Evolutionary conservation across 2,113 vertebrate species (phyloP), one percentile per base, ranked within the genome.

Genomic region (Scolopax mira): DNA sequence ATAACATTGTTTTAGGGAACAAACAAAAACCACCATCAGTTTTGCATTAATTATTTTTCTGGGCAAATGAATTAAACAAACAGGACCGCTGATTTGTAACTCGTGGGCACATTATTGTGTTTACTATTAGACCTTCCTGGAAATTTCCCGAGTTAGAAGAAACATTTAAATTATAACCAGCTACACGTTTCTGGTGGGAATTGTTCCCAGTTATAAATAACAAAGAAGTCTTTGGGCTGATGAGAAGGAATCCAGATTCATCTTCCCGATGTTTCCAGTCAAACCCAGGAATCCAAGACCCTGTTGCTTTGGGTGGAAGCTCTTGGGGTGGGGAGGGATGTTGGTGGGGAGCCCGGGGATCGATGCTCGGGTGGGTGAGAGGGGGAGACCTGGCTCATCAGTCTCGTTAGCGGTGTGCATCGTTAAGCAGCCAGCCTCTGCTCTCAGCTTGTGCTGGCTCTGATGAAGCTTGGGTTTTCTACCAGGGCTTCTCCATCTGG

Each of bases 1-100:
- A 93, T 95, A 95, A 93, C 83, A 94, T 87, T 92, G 88, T 79
- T 80, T 87, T 46, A 89, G 65, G 70, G 70, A 94, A 90, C 57
- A 93, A 93, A 84, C 77, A 30, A 81, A 96, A 95, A 37, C 44
- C 73, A 86, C 46, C 61, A 41, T 49, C 49, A 22, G 69, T 57
- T 93, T 92, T 78, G 55, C 67, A 82, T 92, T 89, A 33, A 79
- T 83, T 89, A 60, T 91, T 93, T 96, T 94, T 79, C 79, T 81
- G 75, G 79, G 46, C 64, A 93, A 71, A 88, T 54, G 31, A 96
- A 80, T 86, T 65, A 94, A 94, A 94, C 75, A 66, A 94, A 88
- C 69, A 87, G 65, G 41, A 69, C 74, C 2, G 15, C 62, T 71
- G 54, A 37, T 65, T 87, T 94, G 91, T 88, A 90, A 94, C 61